Evolutionary conservation across 2,113 vertebrate genomes (phyloP).

Genomic region (Syrrhaptes paradoxus): DNA sequence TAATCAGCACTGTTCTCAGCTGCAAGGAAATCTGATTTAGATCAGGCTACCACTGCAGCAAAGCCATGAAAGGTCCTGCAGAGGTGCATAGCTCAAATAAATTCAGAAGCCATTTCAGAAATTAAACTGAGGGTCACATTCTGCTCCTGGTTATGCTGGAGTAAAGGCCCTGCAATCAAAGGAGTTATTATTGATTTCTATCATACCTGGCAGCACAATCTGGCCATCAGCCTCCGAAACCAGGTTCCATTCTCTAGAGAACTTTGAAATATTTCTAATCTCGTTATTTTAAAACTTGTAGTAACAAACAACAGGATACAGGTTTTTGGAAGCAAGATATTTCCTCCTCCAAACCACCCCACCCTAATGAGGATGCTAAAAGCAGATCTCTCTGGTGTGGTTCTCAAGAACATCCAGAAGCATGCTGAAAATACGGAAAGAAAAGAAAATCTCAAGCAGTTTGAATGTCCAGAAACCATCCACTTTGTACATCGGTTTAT

Average conservation of each 20-base stretch:
- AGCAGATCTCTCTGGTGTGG: not conserved
- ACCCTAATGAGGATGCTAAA: not conserved
- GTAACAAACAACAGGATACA: not conserved
- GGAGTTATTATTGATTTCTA: not conserved
- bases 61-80: slow-evolving; percentile 20
- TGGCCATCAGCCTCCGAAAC: not conserved
- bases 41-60: slow-evolving; percentile 3
- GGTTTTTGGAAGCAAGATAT: not conserved
- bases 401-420: not conserved
- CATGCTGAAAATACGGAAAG: not conserved
- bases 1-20: slow-evolving; percentile 15
- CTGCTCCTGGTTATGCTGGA: slow-evolving; percentile 13
- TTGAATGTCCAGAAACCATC: not conserved
- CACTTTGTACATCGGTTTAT: not conserved
- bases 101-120: slow-evolving; percentile 40
- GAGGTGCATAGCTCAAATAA: slow-evolving; percentile 30
- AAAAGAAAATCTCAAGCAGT: not conserved
- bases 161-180: not conserved
- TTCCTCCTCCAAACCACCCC: not conserved
- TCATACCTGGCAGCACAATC: not conserved
- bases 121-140: slow-evolving; percentile 46
- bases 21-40: slow-evolving; percentile 52
- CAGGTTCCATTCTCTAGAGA: not conserved
- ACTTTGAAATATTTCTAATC: not conserved
- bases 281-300: not conserved